Base-by-base conservation (phyloP, 1,140 invertebrate genomes). In the Theocolax elegans region DNA sequence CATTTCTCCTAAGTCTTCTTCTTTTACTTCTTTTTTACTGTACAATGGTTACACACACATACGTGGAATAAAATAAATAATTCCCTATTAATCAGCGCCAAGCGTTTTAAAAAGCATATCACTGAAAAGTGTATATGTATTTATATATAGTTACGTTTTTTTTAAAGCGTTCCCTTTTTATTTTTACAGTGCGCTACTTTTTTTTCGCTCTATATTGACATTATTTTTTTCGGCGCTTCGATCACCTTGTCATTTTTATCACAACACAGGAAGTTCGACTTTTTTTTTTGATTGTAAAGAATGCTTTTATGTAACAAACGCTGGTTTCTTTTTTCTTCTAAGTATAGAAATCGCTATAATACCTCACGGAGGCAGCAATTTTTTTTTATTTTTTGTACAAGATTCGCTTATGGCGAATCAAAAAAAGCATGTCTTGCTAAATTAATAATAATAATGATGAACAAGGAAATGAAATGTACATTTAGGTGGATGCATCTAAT, bases 401-500 rank as follows among this genome's bases (percentile, higher is more conserved):
- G 13, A 59, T 46, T 67, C n/a, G n/a, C n/a, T n/a, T n/a, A n/a
- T n/a, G n/a, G 4, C 54, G 44, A 58, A 59, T 67, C 27, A 9
- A 58, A 10, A 12, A 54, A 31, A 58, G 21, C 8, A 51, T 7
- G 31, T n/a, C n/a, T n/a, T n/a, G n/a, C n/a, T n/a, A n/a, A n/a
- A n/a, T n/a, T n/a, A 49, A 49, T 44, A 15, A n/a, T 1, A n/a
- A 51, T 53, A 27, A 42, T 35, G 13, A n/a, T n/a, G n/a, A n/a
- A n/a, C 13, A 27, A 63, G 46, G 46, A 17, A 44, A 46, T 21
- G 3, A 49, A 64, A 51, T 64, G n/a, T 53, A 58, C 25, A 58
- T 23, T 35, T 72, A 25, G 17, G 78, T 60, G 12, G 59, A 73
- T 76, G 76, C 27, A 71, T 76, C 75, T 79, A 84, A 71, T 84